phyloP scores from a whole-genome alignment of 2,797 vertebrate genomes.

The Holocentrus rufus region DNA sequence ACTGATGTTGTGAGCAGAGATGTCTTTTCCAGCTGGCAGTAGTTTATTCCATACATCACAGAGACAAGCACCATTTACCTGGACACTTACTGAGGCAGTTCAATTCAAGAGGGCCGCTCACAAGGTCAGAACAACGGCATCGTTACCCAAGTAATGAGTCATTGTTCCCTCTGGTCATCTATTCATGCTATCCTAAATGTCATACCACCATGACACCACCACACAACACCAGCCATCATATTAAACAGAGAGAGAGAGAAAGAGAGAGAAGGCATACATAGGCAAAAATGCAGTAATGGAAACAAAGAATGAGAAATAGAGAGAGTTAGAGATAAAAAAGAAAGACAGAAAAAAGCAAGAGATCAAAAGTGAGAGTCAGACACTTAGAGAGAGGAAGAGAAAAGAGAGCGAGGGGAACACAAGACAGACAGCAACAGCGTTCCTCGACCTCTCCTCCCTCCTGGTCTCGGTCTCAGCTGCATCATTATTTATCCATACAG shows the following conservation, averaged over 20 bases:
- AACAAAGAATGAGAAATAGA: no score
- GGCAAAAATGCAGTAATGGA: no score
- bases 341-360: neutral
- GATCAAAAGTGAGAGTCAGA: neutral
- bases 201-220: slow-evolving; percentile 14
- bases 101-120: slow-evolving; percentile 64
- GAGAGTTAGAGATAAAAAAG: no score
- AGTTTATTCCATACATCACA: slow-evolving; percentile 76
- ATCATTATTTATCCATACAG: slow-evolving; percentile 70
- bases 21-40: slow-evolving; percentile 68
- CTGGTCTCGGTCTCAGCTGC: slow-evolving; percentile 36
- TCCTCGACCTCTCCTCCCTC: slow-evolving; percentile 40
- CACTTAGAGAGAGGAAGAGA: neutral
- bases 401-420: slow-evolving; percentile 18
- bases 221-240: slow-evolving; percentile 26
- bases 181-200: slow-evolving; percentile 33
- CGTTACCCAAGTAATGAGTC: slow-evolving; percentile 77
- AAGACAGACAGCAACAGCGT: slow-evolving; percentile 43
- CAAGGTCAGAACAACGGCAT: slow-evolving; percentile 75
- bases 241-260: slow-evolving; percentile 1
- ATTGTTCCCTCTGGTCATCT: slow-evolving; percentile 73
- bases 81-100: slow-evolving; percentile 75
- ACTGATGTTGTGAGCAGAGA: slow-evolving; percentile 69
- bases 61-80: slow-evolving; percentile 79
- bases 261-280: neutral